Conservation (phyloP, 2,888 invertebrate species). For the Epistrophe eligans region DNA sequence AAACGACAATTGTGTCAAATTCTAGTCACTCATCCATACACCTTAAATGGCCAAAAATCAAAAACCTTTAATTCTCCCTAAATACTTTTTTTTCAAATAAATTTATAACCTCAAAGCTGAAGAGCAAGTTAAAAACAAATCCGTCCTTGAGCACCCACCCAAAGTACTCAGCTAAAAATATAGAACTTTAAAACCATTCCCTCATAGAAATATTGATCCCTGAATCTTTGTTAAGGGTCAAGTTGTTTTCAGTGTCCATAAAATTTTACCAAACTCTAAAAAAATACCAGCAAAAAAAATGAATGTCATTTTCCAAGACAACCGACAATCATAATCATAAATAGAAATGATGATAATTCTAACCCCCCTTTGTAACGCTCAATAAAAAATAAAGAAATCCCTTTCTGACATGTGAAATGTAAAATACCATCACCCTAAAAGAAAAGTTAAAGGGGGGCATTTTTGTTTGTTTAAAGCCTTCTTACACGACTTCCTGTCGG, state of each 20-base stretch:
- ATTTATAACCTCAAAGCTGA: too few species aligned
- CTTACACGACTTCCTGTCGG: slow-evolving; percentile 17
- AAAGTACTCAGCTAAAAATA: not conserved
- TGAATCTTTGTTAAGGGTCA: slow-evolving; percentile 48
- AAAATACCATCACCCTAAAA: slow-evolving; percentile 60
- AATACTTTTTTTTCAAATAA: too few species aligned
- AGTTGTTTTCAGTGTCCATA: slow-evolving; percentile 54
- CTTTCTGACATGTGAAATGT: slow-evolving; percentile 74
- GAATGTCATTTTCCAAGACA: slow-evolving; percentile 25
- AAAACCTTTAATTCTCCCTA: too few species aligned
- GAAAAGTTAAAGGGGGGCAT: slow-evolving; percentile 16
- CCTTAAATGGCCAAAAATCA: too few species aligned
- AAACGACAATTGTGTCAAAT: too few species aligned
- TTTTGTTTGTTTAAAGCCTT: slow-evolving; percentile 40
- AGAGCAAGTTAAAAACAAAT: too few species aligned
- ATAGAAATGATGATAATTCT: slow-evolving; percentile 60
- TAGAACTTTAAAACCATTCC: not conserved
- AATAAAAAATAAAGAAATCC: slow-evolving; percentile 73
- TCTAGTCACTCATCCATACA: too few species aligned
- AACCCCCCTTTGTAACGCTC: slow-evolving; percentile 60
- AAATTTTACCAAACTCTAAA: slow-evolving; percentile 41
- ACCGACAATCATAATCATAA: slow-evolving; percentile 41
- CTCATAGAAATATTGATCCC: slow-evolving; percentile 22
- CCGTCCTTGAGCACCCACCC: too few species aligned
- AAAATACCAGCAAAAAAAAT: not conserved